Conservation (phyloP, 2,888 invertebrate genomes). For the Eilema sororculum region DNA sequence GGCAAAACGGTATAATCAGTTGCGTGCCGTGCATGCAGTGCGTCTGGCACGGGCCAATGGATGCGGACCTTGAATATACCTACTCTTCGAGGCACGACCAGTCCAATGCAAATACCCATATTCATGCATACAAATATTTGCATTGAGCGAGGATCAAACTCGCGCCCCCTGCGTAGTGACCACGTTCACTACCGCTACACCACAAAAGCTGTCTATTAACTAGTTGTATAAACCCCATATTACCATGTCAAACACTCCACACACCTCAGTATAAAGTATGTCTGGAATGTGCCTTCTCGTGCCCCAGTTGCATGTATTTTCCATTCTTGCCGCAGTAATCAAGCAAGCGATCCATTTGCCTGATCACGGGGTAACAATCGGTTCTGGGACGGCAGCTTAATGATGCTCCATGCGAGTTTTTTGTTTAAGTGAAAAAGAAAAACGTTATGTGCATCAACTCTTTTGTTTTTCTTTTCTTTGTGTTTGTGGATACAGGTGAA, state of each 20-base stretch:
- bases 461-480: constrained; percentile 15
- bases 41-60: too few relatives aligned
- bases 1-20: too few relatives aligned
- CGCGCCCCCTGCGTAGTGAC: too few relatives aligned
- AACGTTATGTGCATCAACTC: neutral
- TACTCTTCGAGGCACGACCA: too few relatives aligned
- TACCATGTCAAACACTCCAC: neutral
- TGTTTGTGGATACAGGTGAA: neutral
- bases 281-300: constrained; percentile 9
- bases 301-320: constrained; percentile 49
- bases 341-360: constrained; percentile 55
- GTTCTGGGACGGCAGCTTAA: constrained; percentile 22
- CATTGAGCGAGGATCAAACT: too few relatives aligned
- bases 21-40: too few relatives aligned
- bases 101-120: too few relatives aligned
- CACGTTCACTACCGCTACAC: too few relatives aligned
- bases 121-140: too few relatives aligned
- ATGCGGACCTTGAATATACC: too few relatives aligned
- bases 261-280: neutral
- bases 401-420: constrained; percentile 18
- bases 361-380: constrained; percentile 53
- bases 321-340: constrained; percentile 53
- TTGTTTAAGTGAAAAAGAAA: constrained; percentile 27
- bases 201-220: too few relatives aligned
- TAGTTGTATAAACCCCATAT: neutral